phyloP scores from a whole-genome alignment of 2,113 vertebrate genomes.

The Saimiri boliviensis region DNA sequence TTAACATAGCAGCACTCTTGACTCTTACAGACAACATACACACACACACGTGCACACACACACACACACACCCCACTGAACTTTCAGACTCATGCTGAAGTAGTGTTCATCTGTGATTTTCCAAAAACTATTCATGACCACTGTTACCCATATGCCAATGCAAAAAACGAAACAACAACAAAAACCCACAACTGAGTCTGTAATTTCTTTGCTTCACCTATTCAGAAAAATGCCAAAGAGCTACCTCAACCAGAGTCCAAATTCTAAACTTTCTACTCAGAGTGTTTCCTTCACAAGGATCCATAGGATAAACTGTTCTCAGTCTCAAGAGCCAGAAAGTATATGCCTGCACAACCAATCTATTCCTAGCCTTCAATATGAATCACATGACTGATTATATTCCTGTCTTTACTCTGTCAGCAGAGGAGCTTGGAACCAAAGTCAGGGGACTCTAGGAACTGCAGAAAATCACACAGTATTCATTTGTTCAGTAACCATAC shows the following conservation, averaged over 20 bases:
- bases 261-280: background rate
- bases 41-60: fast-evolving
- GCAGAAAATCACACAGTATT: background rate
- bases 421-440: background rate
- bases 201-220: background rate
- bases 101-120: background rate
- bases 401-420: background rate
- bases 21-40: background rate
- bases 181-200: background rate
- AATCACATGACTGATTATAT: background rate
- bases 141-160: background rate
- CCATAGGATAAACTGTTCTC: background rate
- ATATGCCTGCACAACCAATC: background rate
- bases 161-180: background rate
- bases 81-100: background rate
- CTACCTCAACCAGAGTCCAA: background rate
- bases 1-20: background rate
- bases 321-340: background rate
- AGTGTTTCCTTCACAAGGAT: background rate
- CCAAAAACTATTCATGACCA: background rate
- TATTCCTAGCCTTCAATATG: background rate
- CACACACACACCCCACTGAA: background rate
- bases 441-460: background rate
- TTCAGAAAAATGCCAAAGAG: background rate
- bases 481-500: background rate